Base-by-base conservation (phyloP, 2,797 vertebrate genomes). In the Columba guinea region DNA sequence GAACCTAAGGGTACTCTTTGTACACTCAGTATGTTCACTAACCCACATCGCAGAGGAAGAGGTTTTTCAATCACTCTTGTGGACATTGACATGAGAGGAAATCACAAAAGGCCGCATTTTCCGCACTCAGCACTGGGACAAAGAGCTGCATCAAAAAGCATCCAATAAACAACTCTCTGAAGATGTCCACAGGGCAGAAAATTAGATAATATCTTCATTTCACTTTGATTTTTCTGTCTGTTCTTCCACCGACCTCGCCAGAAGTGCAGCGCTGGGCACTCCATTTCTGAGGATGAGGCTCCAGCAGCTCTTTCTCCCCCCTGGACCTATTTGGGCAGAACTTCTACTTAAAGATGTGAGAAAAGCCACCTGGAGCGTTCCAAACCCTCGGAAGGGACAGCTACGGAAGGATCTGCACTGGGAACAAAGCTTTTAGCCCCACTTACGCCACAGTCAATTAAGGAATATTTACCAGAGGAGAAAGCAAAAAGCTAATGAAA, bases 401-500 rank as follows among this genome's bases (percentile, higher is more conserved):
- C 86, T 52, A 28, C 56, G 41, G 60, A 76, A 56, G 10, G 13
- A 49, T 51, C 58, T 52, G 35, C 76, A 26, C 65, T 44, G 32
- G 59, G 64, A 93, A 70, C 87, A 94, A 74, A 86, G 89, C 76
- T 69, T 56, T 71, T 65, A 85, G 81, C 59, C 79, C 62, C 68
- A 75, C 79, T 89, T 71, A 89, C 2, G 79, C 85, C 89, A 89
- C 84, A 92, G 89, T 24, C 91, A 88, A 93, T 93, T 92, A 96
- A 93, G 63, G 26, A 87, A 92, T 87, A 83, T 94, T 96, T 93
- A 91, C 91, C 71, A 87, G 12, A 71, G 69, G 37, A 87, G 76
- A 96, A 92, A 94, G 94, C 94, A 87, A 93, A 79, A 85, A 86
- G 75, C 78, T 80, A 92, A 92, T 48, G 60, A 91, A 93, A 92